Percentiles rank a stretch among this genome's conserved stretches.
phyloP scores from a whole-genome alignment of 2,888 invertebrate genomes.

The Hirtodrosophila cameraria region DNA sequence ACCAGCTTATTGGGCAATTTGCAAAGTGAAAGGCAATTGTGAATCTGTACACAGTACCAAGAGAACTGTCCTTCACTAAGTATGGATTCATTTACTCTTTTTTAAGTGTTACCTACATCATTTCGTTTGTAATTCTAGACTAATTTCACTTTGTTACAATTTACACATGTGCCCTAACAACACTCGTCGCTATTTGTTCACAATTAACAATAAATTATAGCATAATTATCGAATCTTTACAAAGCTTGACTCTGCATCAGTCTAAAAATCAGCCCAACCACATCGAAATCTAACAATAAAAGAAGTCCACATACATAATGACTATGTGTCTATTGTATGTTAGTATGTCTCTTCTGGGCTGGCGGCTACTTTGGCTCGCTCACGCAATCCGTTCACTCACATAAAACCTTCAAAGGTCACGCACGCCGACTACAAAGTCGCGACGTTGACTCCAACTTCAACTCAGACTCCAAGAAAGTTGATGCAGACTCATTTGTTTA shows the following conservation, averaged over 20 bases:
- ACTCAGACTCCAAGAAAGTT: slow-evolving; percentile 1
- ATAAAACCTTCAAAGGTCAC: slow-evolving; percentile 77
- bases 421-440: slow-evolving; percentile 36
- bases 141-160: not conserved
- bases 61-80: slow-evolving; percentile 16
- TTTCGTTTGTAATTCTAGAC: slow-evolving; percentile 3
- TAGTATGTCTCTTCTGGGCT: slow-evolving; percentile 36
- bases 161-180: slow-evolving; percentile 6
- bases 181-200: slow-evolving; percentile 46
- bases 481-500: slow-evolving; percentile 34
- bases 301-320: slow-evolving; percentile 18
- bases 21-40: slow-evolving; percentile 62
- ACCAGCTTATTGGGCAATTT: slow-evolving; percentile 31
- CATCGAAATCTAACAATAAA: slow-evolving; percentile 16
- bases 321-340: slow-evolving; percentile 31
- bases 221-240: slow-evolving; percentile 64
- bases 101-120: not conserved
- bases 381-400: slow-evolving; percentile 65
- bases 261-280: slow-evolving; percentile 12
- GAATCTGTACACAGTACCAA: not conserved
- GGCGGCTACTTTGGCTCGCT: slow-evolving; percentile 44
- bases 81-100: not conserved
- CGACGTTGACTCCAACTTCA: slow-evolving; percentile 5
- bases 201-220: slow-evolving; percentile 74
- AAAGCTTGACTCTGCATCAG: slow-evolving; percentile 10